Evolutionary conservation across 2,113 vertebrate species (phyloP).

Genomic region (Laticauda laticaudata): DNA sequence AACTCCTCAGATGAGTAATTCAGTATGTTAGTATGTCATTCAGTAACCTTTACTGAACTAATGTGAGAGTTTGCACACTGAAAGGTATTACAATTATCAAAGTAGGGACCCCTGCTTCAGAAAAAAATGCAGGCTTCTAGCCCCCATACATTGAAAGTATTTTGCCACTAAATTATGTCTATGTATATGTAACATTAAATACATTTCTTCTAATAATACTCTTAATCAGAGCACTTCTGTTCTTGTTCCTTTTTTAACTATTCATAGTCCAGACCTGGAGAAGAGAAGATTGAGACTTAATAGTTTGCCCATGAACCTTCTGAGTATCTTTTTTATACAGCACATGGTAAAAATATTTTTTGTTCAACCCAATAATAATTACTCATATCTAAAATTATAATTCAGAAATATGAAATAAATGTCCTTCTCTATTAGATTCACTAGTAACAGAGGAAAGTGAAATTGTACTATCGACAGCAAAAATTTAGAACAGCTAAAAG

Average conservation of each 20-base stretch:
- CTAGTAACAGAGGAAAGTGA: neutral
- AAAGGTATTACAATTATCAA: neutral
- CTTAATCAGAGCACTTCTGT: neutral
- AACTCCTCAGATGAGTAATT: neutral
- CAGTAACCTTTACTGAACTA: neutral
- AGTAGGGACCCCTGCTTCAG: neutral
- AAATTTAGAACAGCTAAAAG: neutral
- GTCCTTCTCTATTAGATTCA: neutral
- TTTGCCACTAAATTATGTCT: neutral
- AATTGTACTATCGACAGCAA: neutral
- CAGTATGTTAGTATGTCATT: neutral
- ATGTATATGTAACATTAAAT: neutral
- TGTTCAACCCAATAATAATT: neutral
- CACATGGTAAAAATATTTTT: neutral
- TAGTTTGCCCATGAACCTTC: neutral
- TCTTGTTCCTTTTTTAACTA: neutral
- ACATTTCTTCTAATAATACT: neutral
- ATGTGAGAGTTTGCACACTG: neutral
- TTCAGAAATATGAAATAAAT: neutral
- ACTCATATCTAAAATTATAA: neutral
- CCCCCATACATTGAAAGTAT: neutral
- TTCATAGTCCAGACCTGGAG: neutral
- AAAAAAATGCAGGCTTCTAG: neutral
- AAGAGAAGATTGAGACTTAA: neutral
- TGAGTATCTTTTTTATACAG: neutral